Percentiles rank a stretch among this genome's conserved stretches.
Evolutionary conservation across 2,888 invertebrate genomes (phyloP).

Genomic region (Brassicogethes aeneus): DNA sequence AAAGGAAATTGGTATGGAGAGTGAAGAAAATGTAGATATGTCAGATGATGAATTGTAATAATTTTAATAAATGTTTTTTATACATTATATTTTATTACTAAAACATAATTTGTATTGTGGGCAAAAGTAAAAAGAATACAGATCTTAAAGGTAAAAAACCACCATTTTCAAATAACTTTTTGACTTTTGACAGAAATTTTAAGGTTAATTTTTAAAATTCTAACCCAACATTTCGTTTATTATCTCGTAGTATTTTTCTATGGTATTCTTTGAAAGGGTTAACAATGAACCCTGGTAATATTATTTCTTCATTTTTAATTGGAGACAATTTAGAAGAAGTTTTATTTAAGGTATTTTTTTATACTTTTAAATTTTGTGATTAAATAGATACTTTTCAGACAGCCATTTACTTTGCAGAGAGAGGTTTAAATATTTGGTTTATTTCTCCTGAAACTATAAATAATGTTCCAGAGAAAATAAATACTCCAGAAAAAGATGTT

Average conservation of each 20-base stretch:
- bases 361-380: not conserved
- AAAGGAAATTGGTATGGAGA: conserved; percentile 44
- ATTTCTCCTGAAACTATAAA: conserved; percentile 31
- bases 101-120: too few relatives aligned
- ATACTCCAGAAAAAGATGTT: conserved; percentile 28
- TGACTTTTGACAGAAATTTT: too few relatives aligned
- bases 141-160: too few relatives aligned
- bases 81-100: too few relatives aligned
- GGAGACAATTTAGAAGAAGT: conserved; percentile 10
- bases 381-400: conserved; percentile 21
- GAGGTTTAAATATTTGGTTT: conserved; percentile 32
- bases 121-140: too few relatives aligned
- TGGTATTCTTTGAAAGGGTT: too few relatives aligned
- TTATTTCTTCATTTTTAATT: conserved; percentile 1
- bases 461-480: conserved; percentile 28
- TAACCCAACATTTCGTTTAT: too few relatives aligned
- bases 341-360: conserved; percentile 10
- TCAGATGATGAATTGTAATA: conserved; percentile 27
- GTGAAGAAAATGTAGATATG: conserved; percentile 42
- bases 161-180: too few relatives aligned
- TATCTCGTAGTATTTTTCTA: too few relatives aligned
- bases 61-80: not conserved
- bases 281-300: not conserved
- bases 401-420: conserved; percentile 32
- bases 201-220: too few relatives aligned